phyloP scores from a whole-genome alignment of 2,113 vertebrate genomes.

The Labrus mixtus region DNA sequence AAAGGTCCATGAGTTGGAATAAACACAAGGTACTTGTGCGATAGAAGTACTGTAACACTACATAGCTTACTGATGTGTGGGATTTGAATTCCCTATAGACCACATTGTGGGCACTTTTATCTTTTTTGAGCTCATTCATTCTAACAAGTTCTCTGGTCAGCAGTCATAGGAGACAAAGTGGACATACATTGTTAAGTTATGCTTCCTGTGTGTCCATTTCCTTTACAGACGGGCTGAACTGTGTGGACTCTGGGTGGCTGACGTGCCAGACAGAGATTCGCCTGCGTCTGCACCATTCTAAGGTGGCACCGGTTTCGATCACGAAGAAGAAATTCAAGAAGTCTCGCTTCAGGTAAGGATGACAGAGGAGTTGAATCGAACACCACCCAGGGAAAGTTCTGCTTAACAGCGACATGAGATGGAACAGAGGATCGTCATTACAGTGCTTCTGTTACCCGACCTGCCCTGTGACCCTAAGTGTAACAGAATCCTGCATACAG shows the following conservation, averaged over 20 bases:
- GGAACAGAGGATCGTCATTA: background rate
- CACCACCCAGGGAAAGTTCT: slow-evolving; percentile 32
- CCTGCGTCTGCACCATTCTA: slow-evolving; percentile 93
- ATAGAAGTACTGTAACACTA: background rate
- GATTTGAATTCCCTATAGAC: background rate
- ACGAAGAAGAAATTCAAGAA: slow-evolving; percentile 98
- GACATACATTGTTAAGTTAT: background rate
- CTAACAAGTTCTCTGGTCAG: slow-evolving; percentile 6
- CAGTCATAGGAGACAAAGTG: slow-evolving; percentile 12
- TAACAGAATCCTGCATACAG: background rate
- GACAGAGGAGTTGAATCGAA: slow-evolving; percentile 6
- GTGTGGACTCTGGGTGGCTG: slow-evolving; percentile 95
- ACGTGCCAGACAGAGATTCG: slow-evolving; percentile 98
- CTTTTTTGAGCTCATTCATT: slow-evolving; percentile 2
- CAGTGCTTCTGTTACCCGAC: background rate
- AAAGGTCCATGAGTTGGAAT: background rate
- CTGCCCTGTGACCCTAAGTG: slow-evolving; percentile 11
- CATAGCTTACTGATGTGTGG: background rate
- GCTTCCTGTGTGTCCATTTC: slow-evolving; percentile 19
- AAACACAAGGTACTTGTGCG: too few species aligned
- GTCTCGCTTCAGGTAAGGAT: slow-evolving; percentile 94
- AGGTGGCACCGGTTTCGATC: slow-evolving; percentile 92
- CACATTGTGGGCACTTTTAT: slow-evolving; percentile 24
- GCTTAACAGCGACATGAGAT: slow-evolving; percentile 3
- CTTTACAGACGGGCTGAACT: slow-evolving; percentile 87